Conservation (phyloP, 92 coral and sea anemone species). For the Pocillopora grandis region DNA sequence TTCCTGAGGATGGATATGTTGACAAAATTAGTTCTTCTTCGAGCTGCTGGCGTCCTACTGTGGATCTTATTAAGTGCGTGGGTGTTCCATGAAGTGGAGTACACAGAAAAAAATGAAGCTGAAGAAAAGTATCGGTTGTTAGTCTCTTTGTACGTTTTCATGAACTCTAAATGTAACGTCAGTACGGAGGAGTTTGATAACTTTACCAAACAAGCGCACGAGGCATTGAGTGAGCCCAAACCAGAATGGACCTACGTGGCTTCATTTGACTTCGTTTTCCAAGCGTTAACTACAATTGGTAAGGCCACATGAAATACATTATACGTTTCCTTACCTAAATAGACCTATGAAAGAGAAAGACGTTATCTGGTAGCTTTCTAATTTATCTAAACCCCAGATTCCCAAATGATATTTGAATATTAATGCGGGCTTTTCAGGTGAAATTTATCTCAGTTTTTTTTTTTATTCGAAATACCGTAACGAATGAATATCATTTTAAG, state of each 20-base stretch:
- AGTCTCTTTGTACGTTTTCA: conserved; percentile 37
- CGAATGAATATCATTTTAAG: too few relatives aligned
- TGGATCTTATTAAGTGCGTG: conserved; percentile 37
- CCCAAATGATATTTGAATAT: too few relatives aligned
- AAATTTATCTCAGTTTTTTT: too few relatives aligned
- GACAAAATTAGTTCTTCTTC: conserved; percentile 33
- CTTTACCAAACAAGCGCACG: conserved; percentile 30
- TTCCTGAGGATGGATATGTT: conserved; percentile 26
- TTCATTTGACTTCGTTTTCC: conserved; percentile 38
- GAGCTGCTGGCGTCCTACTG: background rate
- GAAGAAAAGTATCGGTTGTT: conserved; percentile 7
- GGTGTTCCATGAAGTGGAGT: conserved; percentile 38
- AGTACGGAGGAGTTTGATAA: conserved; percentile 39
- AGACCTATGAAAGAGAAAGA: too few relatives aligned
- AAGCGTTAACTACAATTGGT: conserved; percentile 60
- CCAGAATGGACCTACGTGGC: conserved; percentile 26
- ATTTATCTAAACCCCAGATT: too few relatives aligned
- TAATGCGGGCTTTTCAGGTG: too few relatives aligned
- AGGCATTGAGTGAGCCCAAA: conserved; percentile 35
- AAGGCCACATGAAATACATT: background rate
- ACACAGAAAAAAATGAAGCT: conserved; percentile 17
- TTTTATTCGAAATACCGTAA: too few relatives aligned
- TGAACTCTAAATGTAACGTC: conserved; percentile 54
- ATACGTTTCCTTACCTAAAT: background rate
- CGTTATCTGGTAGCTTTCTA: too few relatives aligned